These are phyloP conservation scores for Leptobrachium leishanense DNA, from an alignment of 2,113 vertebrate genomes.

Conservation along the genomic window DNA sequence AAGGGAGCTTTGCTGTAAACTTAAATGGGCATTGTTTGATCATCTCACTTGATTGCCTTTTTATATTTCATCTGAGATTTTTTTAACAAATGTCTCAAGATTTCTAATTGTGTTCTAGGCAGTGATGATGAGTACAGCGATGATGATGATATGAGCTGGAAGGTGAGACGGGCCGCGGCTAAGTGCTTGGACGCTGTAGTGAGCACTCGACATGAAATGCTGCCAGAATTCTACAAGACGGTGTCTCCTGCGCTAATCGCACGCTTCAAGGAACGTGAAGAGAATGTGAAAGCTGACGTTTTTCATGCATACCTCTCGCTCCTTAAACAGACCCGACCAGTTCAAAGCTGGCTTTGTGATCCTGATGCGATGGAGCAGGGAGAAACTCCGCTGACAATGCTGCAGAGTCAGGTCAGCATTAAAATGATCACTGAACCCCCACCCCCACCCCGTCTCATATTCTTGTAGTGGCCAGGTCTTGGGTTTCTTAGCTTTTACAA, in stretches of 20 bases:
- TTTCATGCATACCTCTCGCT: constrained; percentile 97
- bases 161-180: constrained; percentile 92
- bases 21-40: background rate
- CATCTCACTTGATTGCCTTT: too few species aligned
- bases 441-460: too few species aligned
- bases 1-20: too few species aligned
- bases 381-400: constrained; percentile 95
- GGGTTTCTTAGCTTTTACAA: too few species aligned
- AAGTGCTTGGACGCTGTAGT: constrained; percentile 96
- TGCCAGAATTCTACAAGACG: constrained; percentile 95
- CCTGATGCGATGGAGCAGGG: constrained; percentile 98
- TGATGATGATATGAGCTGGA: constrained; percentile 99
- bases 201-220: constrained; percentile 97
- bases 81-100: too few species aligned
- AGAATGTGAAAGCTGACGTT: constrained; percentile 97
- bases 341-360: constrained; percentile 95
- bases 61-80: too few species aligned
- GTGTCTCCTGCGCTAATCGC: constrained; percentile 94
- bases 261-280: constrained; percentile 96
- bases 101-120: constrained; percentile 63
- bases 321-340: constrained; percentile 94
- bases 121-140: constrained; percentile 98
- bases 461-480: too few species aligned
- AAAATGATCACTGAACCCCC: too few species aligned
- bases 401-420: constrained; percentile 89